Evolutionary conservation across 2,797 vertebrate genomes (phyloP).

Genomic region (Mormyrus proboscirostris): DNA sequence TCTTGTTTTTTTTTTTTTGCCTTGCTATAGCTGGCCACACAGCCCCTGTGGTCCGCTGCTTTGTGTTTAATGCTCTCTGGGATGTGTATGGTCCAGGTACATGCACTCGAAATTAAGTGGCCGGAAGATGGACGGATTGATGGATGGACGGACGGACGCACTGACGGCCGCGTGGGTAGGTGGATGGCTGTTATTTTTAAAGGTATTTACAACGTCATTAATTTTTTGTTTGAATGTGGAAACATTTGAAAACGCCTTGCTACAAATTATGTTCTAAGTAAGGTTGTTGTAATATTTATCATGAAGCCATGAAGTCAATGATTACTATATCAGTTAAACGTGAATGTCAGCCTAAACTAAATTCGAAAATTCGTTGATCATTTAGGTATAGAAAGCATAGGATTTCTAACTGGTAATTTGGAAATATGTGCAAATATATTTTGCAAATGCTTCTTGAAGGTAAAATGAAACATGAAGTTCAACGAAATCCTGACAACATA

Average conservation of each 20-base stretch:
- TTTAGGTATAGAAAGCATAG: background rate
- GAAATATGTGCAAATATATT: background rate
- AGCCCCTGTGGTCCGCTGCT: background rate
- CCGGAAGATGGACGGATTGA: background rate
- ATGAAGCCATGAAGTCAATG: background rate
- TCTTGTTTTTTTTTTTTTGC: background rate
- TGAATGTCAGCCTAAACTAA: background rate
- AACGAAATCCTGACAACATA: background rate
- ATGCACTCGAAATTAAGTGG: background rate
- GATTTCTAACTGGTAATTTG: background rate
- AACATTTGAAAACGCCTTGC: background rate
- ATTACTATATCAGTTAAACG: background rate
- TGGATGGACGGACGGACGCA: background rate
- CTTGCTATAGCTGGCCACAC: background rate
- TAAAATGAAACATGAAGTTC: background rate
- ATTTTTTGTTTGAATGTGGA: background rate
- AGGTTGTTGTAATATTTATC: background rate
- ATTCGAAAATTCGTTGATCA: background rate
- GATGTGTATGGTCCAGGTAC: background rate
- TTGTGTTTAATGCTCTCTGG: background rate
- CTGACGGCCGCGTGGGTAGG: background rate
- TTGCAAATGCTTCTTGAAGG: background rate
- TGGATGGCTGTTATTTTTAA: background rate
- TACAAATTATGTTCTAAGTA: background rate
- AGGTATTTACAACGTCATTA: background rate